Evolutionary conservation across 2,113 vertebrate species (phyloP), one percentile per base, ranked within the genome.

Genomic region (Rhineura floridana): DNA sequence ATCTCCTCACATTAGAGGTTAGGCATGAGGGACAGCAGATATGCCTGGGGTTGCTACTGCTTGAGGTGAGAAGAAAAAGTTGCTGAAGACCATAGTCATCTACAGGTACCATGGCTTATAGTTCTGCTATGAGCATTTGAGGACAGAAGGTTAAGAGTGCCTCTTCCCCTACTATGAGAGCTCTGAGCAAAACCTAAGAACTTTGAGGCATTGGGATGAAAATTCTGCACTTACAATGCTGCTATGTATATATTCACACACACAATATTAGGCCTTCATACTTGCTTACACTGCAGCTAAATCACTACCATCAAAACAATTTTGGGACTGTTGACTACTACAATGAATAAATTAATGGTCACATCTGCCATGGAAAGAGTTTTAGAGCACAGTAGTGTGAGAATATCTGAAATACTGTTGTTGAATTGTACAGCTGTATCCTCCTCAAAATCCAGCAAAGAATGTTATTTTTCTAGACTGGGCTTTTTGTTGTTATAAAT

Each of bases 391-490:
- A 97, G 97, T 96, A 85, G 93, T 91, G 91, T 95, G 96, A 94
- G 92, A 96, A 88, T 91, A 96, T 94, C 96, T 95, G 95, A 96
- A 89, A 93, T 93, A 94, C 89, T 94, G 93, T 94, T 95, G 95
- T 96, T 95, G 93, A 96, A 95, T 96, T 97, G 94, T 96, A 97
- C 94, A 96, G 94, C 96, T 96, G 95, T 96, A 96, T 97, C 96
- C 95, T 96, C 95, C 96, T 97, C 96, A 96, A 96, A 97, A 96
- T 96, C 97, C 91, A 92, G 96, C 96, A 96, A 97, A 97, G 95
- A 97, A 97, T 96, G 97, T 96, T 97, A 97, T 97, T 97, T 97
- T 97, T 97, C 96, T 97, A 97, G 96, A 95, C 96, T 97, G 97
- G 96, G 94, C 95, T 97, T 97, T 97, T 97, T 87, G 42, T 83